These are phyloP conservation scores for Clarias batrachus DNA, from an alignment of 2,113 vertebrate species.

Conservation along the genomic window DNA sequence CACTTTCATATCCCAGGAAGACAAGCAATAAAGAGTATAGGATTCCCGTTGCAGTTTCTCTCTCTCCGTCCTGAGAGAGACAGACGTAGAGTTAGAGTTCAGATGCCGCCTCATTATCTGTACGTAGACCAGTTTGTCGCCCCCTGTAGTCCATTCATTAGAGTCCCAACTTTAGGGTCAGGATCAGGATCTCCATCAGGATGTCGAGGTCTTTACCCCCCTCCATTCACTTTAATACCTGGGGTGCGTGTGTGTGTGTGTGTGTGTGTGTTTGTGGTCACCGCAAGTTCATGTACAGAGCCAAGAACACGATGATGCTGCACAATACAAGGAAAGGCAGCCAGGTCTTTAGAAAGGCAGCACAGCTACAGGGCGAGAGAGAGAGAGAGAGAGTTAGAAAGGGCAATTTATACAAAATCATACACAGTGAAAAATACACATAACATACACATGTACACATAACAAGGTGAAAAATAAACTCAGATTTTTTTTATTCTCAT, in stretches of 20 bases:
- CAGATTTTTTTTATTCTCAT: too few species aligned
- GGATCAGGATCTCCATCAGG: conserved; percentile 15
- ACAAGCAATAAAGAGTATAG: conserved; percentile 12
- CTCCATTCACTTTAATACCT: conserved; percentile 12
- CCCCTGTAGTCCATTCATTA: conserved; percentile 18
- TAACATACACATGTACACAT: too few species aligned
- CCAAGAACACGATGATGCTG: conserved; percentile 77
- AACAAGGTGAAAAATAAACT: too few species aligned
- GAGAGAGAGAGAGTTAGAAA: not conserved
- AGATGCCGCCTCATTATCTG: not conserved
- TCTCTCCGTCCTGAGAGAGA: conserved; percentile 23
- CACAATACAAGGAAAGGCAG: conserved; percentile 86
- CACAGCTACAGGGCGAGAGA: conserved; percentile 70
- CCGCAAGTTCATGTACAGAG: conserved; percentile 82
- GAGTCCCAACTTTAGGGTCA: conserved; percentile 21
- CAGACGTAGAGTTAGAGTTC: conserved; percentile 12
- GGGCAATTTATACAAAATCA: not conserved
- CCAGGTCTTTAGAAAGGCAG: conserved; percentile 95
- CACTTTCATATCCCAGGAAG: conserved; percentile 30
- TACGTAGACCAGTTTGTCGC: not conserved
- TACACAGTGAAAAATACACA: too few species aligned
- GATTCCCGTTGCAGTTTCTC: conserved; percentile 5
- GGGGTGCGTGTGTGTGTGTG: too few species aligned
- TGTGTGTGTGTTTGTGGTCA: conserved; percentile 67
- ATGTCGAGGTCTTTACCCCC: not conserved